These are phyloP conservation scores for Ibycter americanus DNA, from an alignment of 2,797 vertebrate genomes.

Conservation along the genomic window DNA sequence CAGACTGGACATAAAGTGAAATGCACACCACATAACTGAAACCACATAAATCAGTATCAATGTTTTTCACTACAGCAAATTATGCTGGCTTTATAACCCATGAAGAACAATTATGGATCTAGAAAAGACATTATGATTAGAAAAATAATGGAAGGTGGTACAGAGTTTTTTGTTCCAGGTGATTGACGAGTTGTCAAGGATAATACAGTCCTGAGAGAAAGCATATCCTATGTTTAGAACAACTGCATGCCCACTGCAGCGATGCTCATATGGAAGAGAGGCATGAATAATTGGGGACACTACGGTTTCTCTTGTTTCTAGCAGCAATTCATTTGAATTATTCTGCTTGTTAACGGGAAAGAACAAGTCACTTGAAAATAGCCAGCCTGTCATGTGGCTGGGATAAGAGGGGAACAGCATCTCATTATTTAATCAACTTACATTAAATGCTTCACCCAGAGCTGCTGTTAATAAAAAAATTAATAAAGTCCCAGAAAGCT, in stretches of 20 bases:
- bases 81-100: conserved; percentile 32
- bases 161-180: background rate
- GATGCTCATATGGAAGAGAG: background rate
- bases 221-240: background rate
- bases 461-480: conserved; percentile 4
- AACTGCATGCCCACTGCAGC: background rate
- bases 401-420: background rate
- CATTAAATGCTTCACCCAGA: background rate
- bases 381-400: background rate
- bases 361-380: conserved; percentile 7
- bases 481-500: background rate
- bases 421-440: background rate
- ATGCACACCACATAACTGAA: background rate
- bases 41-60: conserved; percentile 3
- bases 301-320: background rate
- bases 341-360: conserved; percentile 13
- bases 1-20: background rate
- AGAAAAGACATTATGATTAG: conserved; percentile 5
- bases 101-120: conserved; percentile 62
- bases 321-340: conserved; percentile 3
- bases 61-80: conserved; percentile 36
- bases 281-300: background rate
- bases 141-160: conserved; percentile 13
- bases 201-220: background rate
- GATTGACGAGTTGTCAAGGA: background rate